Evolutionary conservation across 1,140 invertebrate species (phyloP).

Genomic region (Halesus radiatus): DNA sequence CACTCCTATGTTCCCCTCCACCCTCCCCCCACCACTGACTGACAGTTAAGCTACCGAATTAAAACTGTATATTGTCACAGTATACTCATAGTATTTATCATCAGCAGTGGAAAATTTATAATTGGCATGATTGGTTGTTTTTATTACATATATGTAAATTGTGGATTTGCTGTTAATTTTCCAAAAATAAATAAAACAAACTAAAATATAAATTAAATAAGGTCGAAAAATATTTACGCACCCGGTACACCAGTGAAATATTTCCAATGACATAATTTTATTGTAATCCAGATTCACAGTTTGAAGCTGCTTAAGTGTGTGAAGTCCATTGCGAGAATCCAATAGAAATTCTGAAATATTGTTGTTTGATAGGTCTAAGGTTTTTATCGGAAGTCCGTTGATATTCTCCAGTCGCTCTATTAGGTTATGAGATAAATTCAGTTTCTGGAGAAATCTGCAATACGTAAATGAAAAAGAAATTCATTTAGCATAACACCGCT

Average conservation of each 20-base stretch:
- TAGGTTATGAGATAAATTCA: slow-evolving; percentile 66
- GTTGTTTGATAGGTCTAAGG: slow-evolving; percentile 66
- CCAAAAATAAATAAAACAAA: too few relatives aligned
- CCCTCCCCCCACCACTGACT: too few relatives aligned
- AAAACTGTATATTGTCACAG: too few relatives aligned
- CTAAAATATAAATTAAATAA: too few relatives aligned
- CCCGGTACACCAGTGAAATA: slow-evolving; percentile 64
- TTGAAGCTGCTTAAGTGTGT: slow-evolving; percentile 64
- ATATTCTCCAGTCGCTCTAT: slow-evolving; percentile 65
- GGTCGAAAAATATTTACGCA: slow-evolving; percentile 31
- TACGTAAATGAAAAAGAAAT: slow-evolving; percentile 4
- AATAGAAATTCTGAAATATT: slow-evolving; percentile 64
- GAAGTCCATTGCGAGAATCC: slow-evolving; percentile 59
- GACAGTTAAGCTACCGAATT: too few relatives aligned
- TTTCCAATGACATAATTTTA: slow-evolving; percentile 63
- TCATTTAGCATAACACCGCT: too few relatives aligned
- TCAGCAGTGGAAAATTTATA: too few relatives aligned
- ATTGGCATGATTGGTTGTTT: too few relatives aligned
- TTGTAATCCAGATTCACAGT: slow-evolving; percentile 66
- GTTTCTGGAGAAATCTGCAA: slow-evolving; percentile 62
- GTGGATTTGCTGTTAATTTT: too few relatives aligned
- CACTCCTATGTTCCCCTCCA: too few relatives aligned
- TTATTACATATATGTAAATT: too few relatives aligned
- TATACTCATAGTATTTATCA: too few relatives aligned
- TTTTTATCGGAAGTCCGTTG: slow-evolving; percentile 61